Evolutionary conservation across 30 jellyfish, hydroid and myxozoan species (phyloP), one percentile per base, ranked within the genome.

Genomic region (Hydractinia echinata): DNA sequence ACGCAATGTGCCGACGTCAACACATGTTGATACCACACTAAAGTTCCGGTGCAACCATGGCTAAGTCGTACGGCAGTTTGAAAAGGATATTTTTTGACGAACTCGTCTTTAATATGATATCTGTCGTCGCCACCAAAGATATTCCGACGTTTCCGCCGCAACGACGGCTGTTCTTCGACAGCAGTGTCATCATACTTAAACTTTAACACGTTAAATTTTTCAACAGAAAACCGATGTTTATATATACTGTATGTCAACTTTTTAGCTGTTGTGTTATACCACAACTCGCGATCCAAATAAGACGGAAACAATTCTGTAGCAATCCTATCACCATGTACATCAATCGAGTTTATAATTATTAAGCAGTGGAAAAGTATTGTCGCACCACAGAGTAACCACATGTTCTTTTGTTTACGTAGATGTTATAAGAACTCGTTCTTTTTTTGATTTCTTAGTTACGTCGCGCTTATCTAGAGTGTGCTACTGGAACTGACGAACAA

Each of bases 1-100:
- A 91, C 80, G 76, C 97, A 91, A 52, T 91, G 97, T 7, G 97
- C 97, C 6, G 97, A 53, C 4, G 97, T 91, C 53, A 91, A 72
- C 39, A 91, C 96, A 64, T 91, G 96, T 58, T 81, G 94, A 76
- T 91, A 58, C 97, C 97, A 91, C 58, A 91, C 85, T 53, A 91
- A 53, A 9, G 97, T 91, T 16, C 97, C 97, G 7, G 97, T 71
- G 84, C 97, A 91, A 11, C 95, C 96, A n/a, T 72, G 56, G 4
- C 83, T 88, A 16, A 91, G 84, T 5, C 92, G 79, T 39, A 91
- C 96, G 21, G 82, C 88, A 4, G 97, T 77, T 53, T 90, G 55
- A 79, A 91, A 91, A 19, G 97, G 97, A 66, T 81, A 86, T 54
- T 20, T 48, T 51, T 86, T 82, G 15, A 90, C 67, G 16, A 81